Evolutionary conservation across 2,888 invertebrate species (phyloP).

Genomic region (Dryococelus australis): DNA sequence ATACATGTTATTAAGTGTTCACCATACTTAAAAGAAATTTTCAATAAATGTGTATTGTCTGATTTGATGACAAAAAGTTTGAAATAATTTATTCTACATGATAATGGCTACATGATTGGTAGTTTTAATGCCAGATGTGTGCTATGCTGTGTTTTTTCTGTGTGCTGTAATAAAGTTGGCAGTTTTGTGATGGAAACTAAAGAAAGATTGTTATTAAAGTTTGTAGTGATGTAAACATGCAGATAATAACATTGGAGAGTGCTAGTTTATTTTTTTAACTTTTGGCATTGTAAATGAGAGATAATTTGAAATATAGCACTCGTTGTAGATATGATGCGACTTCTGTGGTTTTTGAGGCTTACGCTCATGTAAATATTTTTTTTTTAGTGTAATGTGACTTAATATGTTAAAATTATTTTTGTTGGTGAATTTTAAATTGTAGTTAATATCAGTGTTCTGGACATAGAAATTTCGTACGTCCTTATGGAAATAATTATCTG

Average conservation of each 20-base stretch:
- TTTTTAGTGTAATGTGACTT: not conserved
- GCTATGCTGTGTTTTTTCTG: not conserved
- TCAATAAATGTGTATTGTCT: not conserved
- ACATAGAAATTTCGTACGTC: not conserved
- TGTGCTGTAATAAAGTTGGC: not conserved
- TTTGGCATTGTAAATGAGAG: not conserved
- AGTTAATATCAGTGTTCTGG: not conserved
- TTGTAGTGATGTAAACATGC: not conserved
- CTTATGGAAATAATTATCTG: not conserved
- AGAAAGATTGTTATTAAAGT: not conserved
- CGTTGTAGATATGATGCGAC: not conserved
- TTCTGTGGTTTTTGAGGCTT: constrained; percentile 3
- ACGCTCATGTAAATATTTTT: not conserved
- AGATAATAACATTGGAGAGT: constrained; percentile 10
- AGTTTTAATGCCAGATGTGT: constrained; percentile 9
- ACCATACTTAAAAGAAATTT: not conserved
- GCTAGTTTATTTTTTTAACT: constrained; percentile 8
- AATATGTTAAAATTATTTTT: not conserved
- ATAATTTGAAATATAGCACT: not conserved
- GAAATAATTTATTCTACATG: not conserved
- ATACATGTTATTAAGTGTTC: not conserved
- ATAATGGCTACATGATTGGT: not conserved
- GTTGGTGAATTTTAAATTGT: not conserved
- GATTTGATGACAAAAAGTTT: not conserved
- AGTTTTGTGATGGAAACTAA: constrained; percentile 16